Evolutionary conservation across 1,140 invertebrate species (phyloP).

Genomic region (Platorchestia sp.): DNA sequence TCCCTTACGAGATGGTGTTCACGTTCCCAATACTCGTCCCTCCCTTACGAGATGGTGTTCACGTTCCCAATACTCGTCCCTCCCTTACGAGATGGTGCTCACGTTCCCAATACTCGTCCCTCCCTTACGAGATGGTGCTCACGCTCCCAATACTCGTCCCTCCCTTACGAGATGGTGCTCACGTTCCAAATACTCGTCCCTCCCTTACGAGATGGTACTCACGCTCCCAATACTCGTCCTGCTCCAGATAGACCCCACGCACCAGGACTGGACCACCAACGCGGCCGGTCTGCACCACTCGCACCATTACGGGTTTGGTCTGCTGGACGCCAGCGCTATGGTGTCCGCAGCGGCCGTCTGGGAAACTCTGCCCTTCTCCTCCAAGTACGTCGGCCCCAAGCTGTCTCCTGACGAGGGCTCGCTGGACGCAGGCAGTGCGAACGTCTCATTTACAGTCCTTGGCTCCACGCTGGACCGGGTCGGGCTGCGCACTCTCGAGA

Average conservation of each 20-base stretch:
- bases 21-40: too few species aligned
- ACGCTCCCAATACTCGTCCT: too few species aligned
- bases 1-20: too few species aligned
- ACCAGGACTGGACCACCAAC: constrained; percentile 81
- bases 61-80: too few species aligned
- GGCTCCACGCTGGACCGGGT: constrained; percentile 27
- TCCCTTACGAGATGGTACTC: too few species aligned
- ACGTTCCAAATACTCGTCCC: too few species aligned
- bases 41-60: too few species aligned
- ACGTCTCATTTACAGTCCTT: constrained; percentile 48
- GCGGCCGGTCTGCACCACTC: constrained; percentile 81
- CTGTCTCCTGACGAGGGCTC: not conserved
- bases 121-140: too few species aligned
- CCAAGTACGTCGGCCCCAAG: constrained; percentile 76
- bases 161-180: too few species aligned
- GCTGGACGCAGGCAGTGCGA: constrained; percentile 34
- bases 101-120: too few species aligned
- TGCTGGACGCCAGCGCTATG: constrained; percentile 87
- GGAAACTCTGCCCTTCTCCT: constrained; percentile 78
- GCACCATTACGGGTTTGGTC: constrained; percentile 88
- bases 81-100: too few species aligned
- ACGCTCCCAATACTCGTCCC: too few species aligned
- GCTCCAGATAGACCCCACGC: constrained; percentile 64
- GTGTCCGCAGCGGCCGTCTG: constrained; percentile 82
- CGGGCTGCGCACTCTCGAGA: constrained; percentile 83